Evolutionary conservation across 1,140 invertebrate genomes (phyloP), one percentile per base, ranked within the genome.

Genomic region (Saccostrea glomerata): DNA sequence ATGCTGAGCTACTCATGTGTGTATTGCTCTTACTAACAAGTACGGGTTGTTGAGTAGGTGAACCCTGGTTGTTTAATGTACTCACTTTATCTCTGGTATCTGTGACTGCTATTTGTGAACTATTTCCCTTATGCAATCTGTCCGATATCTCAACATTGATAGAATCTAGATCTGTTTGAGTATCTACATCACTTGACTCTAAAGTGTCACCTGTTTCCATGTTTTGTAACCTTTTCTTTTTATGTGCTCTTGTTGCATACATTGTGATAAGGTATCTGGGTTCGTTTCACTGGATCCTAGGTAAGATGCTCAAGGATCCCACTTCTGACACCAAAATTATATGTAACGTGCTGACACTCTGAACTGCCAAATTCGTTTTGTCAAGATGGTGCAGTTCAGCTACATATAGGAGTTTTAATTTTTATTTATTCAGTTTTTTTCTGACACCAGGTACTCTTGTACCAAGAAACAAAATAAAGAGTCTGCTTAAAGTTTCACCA

Each of bases 301-400:
- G 15, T 40, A 82, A 73, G 20, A n/a, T 23, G 66, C 20, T 23
- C 20, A 23, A 23, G 25, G 66, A 73, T 73, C 66, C 66, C 23
- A 82, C 30, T 13, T 36, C 23, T 82, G 77, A 13, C 23, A 25
- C 77, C 23, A 82, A 82, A 82, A n/a, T n/a, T 73, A 0, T 82
- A 82, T 82, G 77, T 82, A 82, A 54, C 77, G 77, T 55, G 2
- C 77, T n/a, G n/a, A n/a, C n/a, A n/a, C n/a, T n/a, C n/a, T n/a
- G n/a, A n/a, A n/a, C n/a, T n/a, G n/a, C n/a, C n/a, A n/a, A n/a
- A n/a, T n/a, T n/a, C n/a, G n/a, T n/a, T n/a, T n/a, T n/a, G n/a
- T n/a, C n/a, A n/a, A n/a, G n/a, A n/a, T n/a, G n/a, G n/a, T n/a
- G n/a, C n/a, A n/a, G n/a, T n/a, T n/a, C n/a, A n/a, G n/a, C n/a